These are phyloP conservation scores for Apotomis capreana DNA, from an alignment of 2,888 invertebrate genomes.

Conservation along the genomic window DNA sequence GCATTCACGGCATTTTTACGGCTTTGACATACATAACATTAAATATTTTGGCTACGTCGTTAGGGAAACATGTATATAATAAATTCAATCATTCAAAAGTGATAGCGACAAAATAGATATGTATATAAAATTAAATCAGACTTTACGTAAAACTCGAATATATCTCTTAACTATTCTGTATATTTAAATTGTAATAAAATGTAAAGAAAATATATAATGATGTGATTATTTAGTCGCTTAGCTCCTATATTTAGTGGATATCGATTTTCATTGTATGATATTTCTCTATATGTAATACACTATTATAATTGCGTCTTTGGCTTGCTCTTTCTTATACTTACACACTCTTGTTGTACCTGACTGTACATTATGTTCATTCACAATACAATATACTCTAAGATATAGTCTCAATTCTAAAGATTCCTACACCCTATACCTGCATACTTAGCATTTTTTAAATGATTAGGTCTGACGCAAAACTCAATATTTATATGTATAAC, in stretches of 20 bases:
- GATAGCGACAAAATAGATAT: not conserved
- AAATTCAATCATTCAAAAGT: not conserved
- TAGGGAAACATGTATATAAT: not conserved
- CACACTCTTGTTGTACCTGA: no score
- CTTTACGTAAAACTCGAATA: not conserved
- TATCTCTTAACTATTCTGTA: not conserved
- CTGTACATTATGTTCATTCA: no score
- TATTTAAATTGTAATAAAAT: not conserved
- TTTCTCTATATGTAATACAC: no score
- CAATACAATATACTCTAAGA: not conserved
- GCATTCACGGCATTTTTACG: no score
- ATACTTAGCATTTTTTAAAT: not conserved
- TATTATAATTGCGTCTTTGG: no score
- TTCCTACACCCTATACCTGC: not conserved
- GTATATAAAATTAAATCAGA: not conserved
- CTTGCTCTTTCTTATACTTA: no score
- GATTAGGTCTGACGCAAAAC: not conserved
- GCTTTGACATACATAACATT: not conserved
- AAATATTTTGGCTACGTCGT: not conserved
- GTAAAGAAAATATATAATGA: not conserved
- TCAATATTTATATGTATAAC: no score
- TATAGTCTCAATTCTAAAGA: not conserved
- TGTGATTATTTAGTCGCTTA: conserved; percentile 17
- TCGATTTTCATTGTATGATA: no score
- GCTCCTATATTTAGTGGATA: not conserved